These are phyloP conservation scores for Norana najaformis DNA, from an alignment of 2,888 invertebrate species.

Conservation along the genomic window DNA sequence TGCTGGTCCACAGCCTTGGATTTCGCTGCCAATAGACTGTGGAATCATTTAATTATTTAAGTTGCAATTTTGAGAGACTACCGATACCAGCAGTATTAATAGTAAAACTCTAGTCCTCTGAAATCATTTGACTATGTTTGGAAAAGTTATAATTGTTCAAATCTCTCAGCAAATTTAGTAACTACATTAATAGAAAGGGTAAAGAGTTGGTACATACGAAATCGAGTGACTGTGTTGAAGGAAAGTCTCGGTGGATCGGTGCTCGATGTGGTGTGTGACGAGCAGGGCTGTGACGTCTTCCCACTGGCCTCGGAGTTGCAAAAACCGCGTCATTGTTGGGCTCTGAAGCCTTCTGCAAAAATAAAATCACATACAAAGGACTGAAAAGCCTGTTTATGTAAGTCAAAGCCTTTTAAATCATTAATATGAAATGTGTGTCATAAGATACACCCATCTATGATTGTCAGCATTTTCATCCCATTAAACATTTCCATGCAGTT, in stretches of 20 bases:
- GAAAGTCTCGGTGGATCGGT: slow-evolving; percentile 25
- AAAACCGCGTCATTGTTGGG: not conserved
- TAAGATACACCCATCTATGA: not conserved
- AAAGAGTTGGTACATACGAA: not conserved
- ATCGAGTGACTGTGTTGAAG: slow-evolving; percentile 29
- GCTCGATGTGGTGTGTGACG: slow-evolving; percentile 18
- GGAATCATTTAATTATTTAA: not conserved
- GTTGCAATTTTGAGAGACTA: not conserved
- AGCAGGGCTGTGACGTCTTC: slow-evolving; percentile 14
- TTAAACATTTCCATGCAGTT: not conserved
- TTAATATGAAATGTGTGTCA: not conserved
- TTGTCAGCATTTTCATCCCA: not conserved
- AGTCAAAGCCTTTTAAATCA: too few relatives aligned
- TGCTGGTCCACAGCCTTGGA: too few relatives aligned
- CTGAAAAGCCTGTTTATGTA: not conserved
- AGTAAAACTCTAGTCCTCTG: not conserved
- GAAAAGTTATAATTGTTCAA: not conserved
- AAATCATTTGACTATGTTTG: not conserved
- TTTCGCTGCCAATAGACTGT: too few relatives aligned
- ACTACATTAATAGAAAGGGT: not conserved
- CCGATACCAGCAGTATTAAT: not conserved
- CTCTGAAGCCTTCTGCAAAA: not conserved
- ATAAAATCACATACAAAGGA: not conserved
- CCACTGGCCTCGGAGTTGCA: not conserved
- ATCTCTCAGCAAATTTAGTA: not conserved